Percentiles rank a stretch among this genome's conserved stretches.
Evolutionary conservation across 1,140 invertebrate genomes (phyloP).

Genomic region (Plodia interpunctella): DNA sequence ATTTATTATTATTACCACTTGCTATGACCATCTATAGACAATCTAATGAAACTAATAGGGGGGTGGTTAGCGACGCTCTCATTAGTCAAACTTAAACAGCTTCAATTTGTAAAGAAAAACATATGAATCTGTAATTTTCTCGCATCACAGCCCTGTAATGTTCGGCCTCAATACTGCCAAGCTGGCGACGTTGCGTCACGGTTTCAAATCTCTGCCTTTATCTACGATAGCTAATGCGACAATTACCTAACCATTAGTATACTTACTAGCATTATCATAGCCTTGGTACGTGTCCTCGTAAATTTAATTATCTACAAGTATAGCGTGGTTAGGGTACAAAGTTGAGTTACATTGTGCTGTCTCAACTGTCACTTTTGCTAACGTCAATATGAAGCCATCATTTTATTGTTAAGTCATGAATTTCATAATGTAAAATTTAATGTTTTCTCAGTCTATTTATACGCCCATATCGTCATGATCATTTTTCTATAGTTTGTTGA

Average conservation of each 20-base stretch:
- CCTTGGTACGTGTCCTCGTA: not conserved
- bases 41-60: no score
- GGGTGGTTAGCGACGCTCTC: no score
- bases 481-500: no score
- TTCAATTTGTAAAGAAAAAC: no score
- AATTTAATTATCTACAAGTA: not conserved
- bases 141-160: not conserved
- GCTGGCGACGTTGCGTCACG: conserved; percentile 5
- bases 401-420: conserved; percentile 2
- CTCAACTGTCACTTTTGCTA: not conserved
- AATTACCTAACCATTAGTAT: not conserved
- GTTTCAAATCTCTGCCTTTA: conserved; percentile 5
- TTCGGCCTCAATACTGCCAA: conserved; percentile 1
- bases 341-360: conserved; percentile 1
- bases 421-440: not conserved
- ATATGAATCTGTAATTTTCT: not conserved
- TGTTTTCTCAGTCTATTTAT: no score
- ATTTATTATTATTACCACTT: no score
- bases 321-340: conserved; percentile 1
- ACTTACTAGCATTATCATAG: not conserved
- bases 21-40: no score
- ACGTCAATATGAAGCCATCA: not conserved
- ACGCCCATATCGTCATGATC: no score
- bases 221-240: conserved; percentile 1
- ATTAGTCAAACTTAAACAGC: no score